Evolutionary conservation across 1,140 invertebrate genomes (phyloP), one percentile per base, ranked within the genome.

Genomic region (Drosophila suzukii): DNA sequence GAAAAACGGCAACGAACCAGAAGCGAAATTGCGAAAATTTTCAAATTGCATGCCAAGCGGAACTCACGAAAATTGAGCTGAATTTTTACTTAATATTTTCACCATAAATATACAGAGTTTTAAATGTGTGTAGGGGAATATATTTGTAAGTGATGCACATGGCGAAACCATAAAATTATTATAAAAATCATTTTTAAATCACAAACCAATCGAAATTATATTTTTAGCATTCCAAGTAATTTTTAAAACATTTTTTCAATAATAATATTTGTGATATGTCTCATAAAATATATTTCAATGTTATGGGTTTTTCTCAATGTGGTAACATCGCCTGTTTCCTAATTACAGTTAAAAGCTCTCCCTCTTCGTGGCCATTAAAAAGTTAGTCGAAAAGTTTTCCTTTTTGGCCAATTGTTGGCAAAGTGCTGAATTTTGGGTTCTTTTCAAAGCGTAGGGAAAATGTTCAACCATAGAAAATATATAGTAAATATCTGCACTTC

Each of bases 321-420:
- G 39, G 43, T 65, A 38, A 54, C 75, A 56, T 71, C 72, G 73
- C 53, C 73, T 38, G 73, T 67, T 75, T 75, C 71, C 57, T 71
- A 78, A 78, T 78, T 78, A 78, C 74, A 78, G 75, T 63, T 78
- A 78, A 78, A 78, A 78, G 75, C 73, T 59, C 73, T 58, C 67
- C 65, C 72, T 75, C 57, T 72, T 72, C 54, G 53, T 43, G 55
- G 75, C 75, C 75, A 78, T 78, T 78, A 78, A 78, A 78, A 78
- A 78, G 75, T 78, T 78, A 72, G 66, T 38, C 32, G 20, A 58
- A 78, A 78, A 76, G 72, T 76, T 76, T 53, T 47, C 49, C 73
- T 67, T 75, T 75, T 70, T 56, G 66, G 75, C 57, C 53, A 70
- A 78, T 72, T 78, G 75, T 72, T 78, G 57, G 44, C 51, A 78